Conservation (phyloP, 2,113 vertebrate genomes). For the Micromys minutus region DNA sequence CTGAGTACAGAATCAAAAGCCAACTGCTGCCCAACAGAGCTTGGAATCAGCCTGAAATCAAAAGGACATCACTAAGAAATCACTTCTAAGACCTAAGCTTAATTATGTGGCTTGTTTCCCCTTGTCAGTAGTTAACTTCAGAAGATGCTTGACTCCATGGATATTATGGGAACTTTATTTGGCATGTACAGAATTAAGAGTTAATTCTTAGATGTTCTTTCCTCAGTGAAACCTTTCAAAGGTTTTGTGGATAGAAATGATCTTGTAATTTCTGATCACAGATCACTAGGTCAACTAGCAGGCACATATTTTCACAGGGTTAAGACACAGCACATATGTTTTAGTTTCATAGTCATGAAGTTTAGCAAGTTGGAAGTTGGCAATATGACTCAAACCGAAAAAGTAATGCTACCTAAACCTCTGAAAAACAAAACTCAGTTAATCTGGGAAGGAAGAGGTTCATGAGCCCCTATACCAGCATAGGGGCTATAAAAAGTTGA, state of each 20-base stretch:
- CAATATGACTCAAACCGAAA: neutral
- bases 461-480: neutral
- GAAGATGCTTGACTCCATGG: neutral
- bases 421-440: neutral
- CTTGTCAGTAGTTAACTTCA: conserved; percentile 9
- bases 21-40: conserved; percentile 1
- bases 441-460: neutral
- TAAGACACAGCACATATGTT: neutral
- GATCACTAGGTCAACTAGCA: conserved; percentile 43
- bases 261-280: conserved; percentile 60
- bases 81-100: neutral
- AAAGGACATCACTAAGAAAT: neutral
- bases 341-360: neutral
- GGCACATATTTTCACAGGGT: conserved; percentile 10
- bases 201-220: conserved; percentile 49
- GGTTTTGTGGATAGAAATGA: conserved; percentile 56
- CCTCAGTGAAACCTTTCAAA: conserved; percentile 70
- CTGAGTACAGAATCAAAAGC: conserved; percentile 1
- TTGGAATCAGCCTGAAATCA: neutral
- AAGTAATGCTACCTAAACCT: neutral
- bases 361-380: conserved; percentile 19
- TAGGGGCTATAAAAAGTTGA: neutral
- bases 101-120: neutral
- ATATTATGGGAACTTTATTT: conserved; percentile 4
- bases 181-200: conserved; percentile 31